Base-by-base conservation (phyloP, 1,140 invertebrate species). In the Teleogryllus occipitalis region DNA sequence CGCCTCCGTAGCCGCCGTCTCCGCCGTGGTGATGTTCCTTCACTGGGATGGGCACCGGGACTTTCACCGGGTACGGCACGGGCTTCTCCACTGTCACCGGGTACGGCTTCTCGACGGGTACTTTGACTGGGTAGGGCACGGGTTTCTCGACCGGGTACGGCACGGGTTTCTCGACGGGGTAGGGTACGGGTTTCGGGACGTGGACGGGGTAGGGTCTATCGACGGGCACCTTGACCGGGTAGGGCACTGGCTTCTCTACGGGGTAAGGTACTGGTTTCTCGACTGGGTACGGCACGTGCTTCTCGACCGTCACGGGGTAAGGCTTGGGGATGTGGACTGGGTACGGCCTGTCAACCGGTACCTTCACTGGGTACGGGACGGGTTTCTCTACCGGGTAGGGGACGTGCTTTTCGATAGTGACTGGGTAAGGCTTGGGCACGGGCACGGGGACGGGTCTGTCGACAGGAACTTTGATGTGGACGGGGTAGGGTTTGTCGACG, bases 391-490 rank as follows among this genome's bases (percentile, higher is more conserved):
- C 81, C 18, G 81, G 79, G 79, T 81, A 81, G 39, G 81, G 81
- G 2, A 81, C 81, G 7, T 76, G 81, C 47, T 78, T 80, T 46
- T 80, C 80, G 8, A 80, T 76, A 21, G 73, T 47, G 10, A 81
- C 79, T 0, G 78, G 79, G 74, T 74, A 73, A n/a, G 77, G 80
- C 49, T 79, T 78, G 22, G 78, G 81, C 7, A 81, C 47, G 48
- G 74, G 80, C 47, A 80, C 80, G 7, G 81, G 81, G 72, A 80
- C 79, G 10, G 81, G 81, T 46, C 79, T 79, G 49, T 80, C 80
- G 12, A 82, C 80, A 8, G 82, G 82, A 21, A 81, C 80, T 79
- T 73, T 7, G 8, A 79, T 27, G n/a, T 85, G 85, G 21, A 88
- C 87, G 15, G 39, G 27, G 47, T 77, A 77, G 21, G 76, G 76